A percentile compares a stretch with the other conserved stretches of the same genome.
These are phyloP conservation scores for Orchesella cincta DNA, from an alignment of 1,140 invertebrate species.

Conservation along the genomic window DNA sequence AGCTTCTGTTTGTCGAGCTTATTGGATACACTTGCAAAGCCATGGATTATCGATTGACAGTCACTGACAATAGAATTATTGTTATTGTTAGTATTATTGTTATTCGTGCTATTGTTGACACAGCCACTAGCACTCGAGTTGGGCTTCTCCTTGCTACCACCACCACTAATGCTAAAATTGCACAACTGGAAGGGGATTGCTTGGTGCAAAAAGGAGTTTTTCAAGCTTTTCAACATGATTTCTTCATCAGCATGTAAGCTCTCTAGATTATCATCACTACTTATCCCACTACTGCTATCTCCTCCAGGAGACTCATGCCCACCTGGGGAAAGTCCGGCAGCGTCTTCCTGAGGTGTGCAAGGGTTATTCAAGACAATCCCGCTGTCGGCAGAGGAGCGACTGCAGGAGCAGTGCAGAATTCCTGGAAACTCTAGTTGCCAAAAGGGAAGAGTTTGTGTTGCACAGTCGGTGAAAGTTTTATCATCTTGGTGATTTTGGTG, in stretches of 20 bases:
- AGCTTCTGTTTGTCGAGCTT: neutral
- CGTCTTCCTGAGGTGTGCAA: neutral
- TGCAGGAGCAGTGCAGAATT: conserved; percentile 12
- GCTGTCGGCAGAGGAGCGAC: neutral
- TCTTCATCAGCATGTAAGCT: conserved; percentile 17
- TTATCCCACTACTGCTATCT: conserved; percentile 19
- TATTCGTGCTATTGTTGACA: neutral
- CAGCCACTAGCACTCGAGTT: neutral
- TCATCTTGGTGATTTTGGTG: neutral
- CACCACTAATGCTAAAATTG: neutral
- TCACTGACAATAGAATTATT: neutral
- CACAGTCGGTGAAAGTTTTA: neutral
- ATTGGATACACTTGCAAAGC: neutral
- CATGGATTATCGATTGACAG: neutral
- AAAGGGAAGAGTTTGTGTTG: conserved; percentile 2
- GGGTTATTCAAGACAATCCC: neutral
- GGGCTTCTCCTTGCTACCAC: neutral
- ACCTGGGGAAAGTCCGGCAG: neutral
- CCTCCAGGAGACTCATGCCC: conserved; percentile 8
- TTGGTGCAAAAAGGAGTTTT: conserved; percentile 20
- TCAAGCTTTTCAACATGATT: conserved; percentile 23
- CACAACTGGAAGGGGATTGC: conserved; percentile 13
- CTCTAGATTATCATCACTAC: conserved; percentile 17
- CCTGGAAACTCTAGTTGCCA: conserved; percentile 20
- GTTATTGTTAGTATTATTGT: neutral